A percentile compares a stretch with the other conserved stretches of the same genome.
Conservation (phyloP, 2,113 vertebrate genomes). For the Puntigrus tetrazona region DNA sequence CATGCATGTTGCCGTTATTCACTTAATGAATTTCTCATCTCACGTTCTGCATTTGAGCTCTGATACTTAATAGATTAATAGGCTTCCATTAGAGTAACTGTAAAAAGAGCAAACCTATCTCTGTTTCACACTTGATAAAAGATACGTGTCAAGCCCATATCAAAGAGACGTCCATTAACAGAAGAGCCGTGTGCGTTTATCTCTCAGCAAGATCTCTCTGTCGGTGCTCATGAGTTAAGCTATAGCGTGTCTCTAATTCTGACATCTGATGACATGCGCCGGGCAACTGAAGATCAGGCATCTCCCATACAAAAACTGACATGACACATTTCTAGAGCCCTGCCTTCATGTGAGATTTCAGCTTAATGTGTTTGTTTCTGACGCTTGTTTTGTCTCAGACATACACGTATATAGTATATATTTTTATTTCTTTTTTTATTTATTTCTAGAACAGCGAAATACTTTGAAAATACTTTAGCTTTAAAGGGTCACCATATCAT, state of each 20-base stretch:
- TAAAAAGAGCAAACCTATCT: slow-evolving; percentile 1
- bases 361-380: background rate
- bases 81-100: slow-evolving; percentile 10
- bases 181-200: slow-evolving; percentile 1
- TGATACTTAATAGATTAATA: background rate
- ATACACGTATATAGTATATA: background rate
- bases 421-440: background rate
- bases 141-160: background rate
- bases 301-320: slow-evolving; percentile 27
- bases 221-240: slow-evolving; percentile 7
- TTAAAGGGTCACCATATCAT: background rate
- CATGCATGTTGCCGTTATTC: background rate
- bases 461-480: background rate
- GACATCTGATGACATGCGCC: background rate
- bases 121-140: slow-evolving; percentile 25
- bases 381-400: background rate
- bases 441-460: background rate
- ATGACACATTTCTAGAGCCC: slow-evolving; percentile 25
- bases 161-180: slow-evolving; percentile 16
- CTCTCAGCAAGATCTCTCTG: slow-evolving; percentile 25
- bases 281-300: background rate
- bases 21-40: background rate
- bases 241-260: background rate
- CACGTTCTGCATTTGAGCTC: background rate
- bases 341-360: slow-evolving; percentile 6